phyloP scores from a whole-genome alignment of 2,797 vertebrate species.

The Heliangelus exortis region DNA sequence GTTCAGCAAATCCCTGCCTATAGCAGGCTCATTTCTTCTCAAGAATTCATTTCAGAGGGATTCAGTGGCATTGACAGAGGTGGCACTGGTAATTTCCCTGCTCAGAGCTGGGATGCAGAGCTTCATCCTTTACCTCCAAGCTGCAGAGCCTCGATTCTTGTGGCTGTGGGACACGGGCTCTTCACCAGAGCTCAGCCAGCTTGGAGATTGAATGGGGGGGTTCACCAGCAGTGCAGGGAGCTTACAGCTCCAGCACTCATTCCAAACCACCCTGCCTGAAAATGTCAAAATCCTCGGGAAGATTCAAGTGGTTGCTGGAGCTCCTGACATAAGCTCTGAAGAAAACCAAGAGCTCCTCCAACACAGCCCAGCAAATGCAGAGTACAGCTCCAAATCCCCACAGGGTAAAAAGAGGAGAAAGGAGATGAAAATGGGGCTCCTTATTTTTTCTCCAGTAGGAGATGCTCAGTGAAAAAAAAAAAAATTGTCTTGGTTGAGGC shows the following conservation, averaged over 20 bases:
- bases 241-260: background rate
- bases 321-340: background rate
- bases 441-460: background rate
- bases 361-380: background rate
- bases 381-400: background rate
- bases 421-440: background rate
- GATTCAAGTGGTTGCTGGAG: background rate
- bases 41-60: slow-evolving; percentile 67
- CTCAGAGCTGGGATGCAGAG: slow-evolving; percentile 59
- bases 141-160: background rate
- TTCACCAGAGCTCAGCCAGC: background rate
- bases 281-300: background rate
- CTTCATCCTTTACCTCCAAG: slow-evolving; percentile 43
- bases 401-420: background rate
- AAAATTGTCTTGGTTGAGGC: background rate
- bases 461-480: background rate
- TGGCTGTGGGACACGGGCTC: background rate
- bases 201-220: background rate
- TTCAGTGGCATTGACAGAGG: slow-evolving; percentile 65
- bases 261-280: background rate
- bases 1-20: slow-evolving; percentile 53
- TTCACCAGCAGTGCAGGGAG: background rate
- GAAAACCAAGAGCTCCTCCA: background rate
- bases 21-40: slow-evolving; percentile 44
- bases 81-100: slow-evolving; percentile 60